These are phyloP conservation scores for Microcaecilia unicolor DNA, from an alignment of 2,797 vertebrate genomes.

Conservation along the genomic window DNA sequence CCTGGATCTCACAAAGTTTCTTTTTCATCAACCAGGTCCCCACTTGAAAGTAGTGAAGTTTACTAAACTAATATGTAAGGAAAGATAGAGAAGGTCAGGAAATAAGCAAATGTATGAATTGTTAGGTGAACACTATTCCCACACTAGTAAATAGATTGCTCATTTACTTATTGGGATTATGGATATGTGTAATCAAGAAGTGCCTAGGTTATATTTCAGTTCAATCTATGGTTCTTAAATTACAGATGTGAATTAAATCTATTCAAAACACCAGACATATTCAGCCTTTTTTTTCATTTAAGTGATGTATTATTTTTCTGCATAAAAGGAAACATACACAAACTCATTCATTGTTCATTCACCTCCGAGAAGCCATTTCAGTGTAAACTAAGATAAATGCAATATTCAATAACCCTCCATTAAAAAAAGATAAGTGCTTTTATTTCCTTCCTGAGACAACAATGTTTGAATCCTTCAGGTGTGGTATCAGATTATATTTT, in stretches of 20 bases:
- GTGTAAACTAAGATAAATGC: too few species aligned
- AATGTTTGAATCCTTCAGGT: not conserved
- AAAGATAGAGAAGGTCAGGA: not conserved
- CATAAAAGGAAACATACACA: not conserved
- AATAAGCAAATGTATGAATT: not conserved
- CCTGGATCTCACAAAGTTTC: too few species aligned
- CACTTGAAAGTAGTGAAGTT: too few species aligned
- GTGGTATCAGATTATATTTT: not conserved
- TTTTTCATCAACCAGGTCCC: too few species aligned
- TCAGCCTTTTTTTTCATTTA: not conserved
- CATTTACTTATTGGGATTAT: too few species aligned
- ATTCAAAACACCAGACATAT: not conserved
- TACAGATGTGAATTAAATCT: conserved; percentile 4
- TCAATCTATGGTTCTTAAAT: not conserved
- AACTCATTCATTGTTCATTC: not conserved
- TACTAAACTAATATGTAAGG: too few species aligned
- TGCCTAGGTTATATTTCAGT: not conserved
- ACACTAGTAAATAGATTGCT: not conserved
- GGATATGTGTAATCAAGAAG: conserved; percentile 7
- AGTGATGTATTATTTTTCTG: not conserved
- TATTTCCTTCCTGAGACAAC: not conserved
- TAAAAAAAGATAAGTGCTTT: not conserved
- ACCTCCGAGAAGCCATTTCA: not conserved
- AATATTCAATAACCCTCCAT: not conserved
- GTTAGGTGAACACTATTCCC: not conserved